Conservation (phyloP, 2,888 invertebrate genomes). For the Xanthia togata region DNA sequence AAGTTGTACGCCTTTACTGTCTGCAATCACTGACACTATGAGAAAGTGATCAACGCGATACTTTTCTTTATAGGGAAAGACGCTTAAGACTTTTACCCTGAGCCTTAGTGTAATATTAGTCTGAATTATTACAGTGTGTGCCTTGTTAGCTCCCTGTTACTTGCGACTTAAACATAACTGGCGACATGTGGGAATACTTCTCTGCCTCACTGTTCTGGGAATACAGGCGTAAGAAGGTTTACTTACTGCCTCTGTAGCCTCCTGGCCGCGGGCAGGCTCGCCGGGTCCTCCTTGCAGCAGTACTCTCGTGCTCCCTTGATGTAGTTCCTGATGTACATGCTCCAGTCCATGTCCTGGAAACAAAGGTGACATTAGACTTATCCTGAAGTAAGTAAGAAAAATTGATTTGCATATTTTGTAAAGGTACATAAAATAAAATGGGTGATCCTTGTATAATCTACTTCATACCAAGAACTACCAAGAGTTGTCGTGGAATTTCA, state of each 20-base stretch:
- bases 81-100: background rate
- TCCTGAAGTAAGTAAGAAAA: background rate
- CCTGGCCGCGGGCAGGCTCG: slow-evolving; percentile 93
- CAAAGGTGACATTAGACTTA: slow-evolving; percentile 3
- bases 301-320: slow-evolving; percentile 96
- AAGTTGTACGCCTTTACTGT: background rate
- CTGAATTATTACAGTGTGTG: background rate
- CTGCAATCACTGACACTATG: background rate
- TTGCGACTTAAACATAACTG: background rate
- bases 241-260: slow-evolving; percentile 91
- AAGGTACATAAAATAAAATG: no score
- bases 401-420: no score
- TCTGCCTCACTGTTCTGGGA: background rate
- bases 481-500: no score
- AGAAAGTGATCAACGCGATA: no score
- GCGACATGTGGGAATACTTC: background rate
- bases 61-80: background rate
- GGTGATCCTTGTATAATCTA: no score
- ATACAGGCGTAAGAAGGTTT: background rate
- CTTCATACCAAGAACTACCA: no score
- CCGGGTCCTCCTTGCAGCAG: slow-evolving; percentile 95
- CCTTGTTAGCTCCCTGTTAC: background rate
- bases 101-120: background rate
- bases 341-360: slow-evolving; percentile 81
- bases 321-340: slow-evolving; percentile 87